A percentile compares a stretch with the other conserved stretches of the same genome.
phyloP scores from a whole-genome alignment of 2,797 vertebrate species.

The Melanotaenia pygmaea region DNA sequence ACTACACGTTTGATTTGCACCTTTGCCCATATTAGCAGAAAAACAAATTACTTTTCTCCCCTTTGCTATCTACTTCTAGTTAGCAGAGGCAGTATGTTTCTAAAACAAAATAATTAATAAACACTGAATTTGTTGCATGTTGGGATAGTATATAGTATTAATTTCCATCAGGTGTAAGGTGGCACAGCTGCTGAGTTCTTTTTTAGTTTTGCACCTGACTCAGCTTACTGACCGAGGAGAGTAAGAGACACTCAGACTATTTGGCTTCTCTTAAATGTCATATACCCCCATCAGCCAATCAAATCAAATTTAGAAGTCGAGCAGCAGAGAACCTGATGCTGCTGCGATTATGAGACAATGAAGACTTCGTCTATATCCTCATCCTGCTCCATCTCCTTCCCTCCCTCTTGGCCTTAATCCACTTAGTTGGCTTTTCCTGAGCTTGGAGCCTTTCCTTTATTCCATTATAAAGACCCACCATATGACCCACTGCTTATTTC shows the following conservation, averaged over 20 bases:
- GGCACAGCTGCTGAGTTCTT: constrained; percentile 17
- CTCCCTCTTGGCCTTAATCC: constrained; percentile 76
- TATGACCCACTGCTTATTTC: constrained; percentile 80
- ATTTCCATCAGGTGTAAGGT: constrained; percentile 18
- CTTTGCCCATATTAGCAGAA: neutral
- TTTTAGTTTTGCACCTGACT: constrained; percentile 26
- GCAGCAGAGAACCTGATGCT: constrained; percentile 56
- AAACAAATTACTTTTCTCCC: neutral
- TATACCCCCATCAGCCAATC: constrained; percentile 64
- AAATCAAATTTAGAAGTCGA: constrained; percentile 66
- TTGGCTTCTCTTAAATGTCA: constrained; percentile 63
- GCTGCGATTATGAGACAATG: constrained; percentile 63
- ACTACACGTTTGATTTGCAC: neutral
- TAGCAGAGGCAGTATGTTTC: neutral
- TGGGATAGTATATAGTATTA: neutral
- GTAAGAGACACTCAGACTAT: constrained; percentile 46
- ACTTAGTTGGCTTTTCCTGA: constrained; percentile 81
- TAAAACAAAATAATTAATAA: neutral
- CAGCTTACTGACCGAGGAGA: constrained; percentile 37
- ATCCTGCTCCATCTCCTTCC: constrained; percentile 71
- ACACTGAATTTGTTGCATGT: neutral
- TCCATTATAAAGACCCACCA: constrained; percentile 80
- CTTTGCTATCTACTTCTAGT: neutral
- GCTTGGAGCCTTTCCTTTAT: constrained; percentile 77
- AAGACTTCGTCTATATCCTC: constrained; percentile 62